Evolutionary conservation across 2,888 invertebrate genomes (phyloP).

Genomic region (Keiferia lycopersicella): DNA sequence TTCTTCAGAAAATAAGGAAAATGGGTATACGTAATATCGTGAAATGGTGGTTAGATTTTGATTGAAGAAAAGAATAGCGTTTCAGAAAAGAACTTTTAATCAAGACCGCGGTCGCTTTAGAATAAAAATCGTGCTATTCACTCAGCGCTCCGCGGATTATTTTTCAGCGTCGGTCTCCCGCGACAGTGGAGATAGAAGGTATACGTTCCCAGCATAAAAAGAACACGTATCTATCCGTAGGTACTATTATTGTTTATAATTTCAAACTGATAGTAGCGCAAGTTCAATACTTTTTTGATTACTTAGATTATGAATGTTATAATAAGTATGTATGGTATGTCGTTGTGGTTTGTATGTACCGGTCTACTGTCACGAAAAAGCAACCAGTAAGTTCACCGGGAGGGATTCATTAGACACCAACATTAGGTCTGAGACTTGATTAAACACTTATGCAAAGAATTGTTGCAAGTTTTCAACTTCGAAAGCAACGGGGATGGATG

Average conservation of each 20-base stretch:
- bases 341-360: too few species aligned
- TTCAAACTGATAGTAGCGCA: too few species aligned
- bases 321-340: too few species aligned
- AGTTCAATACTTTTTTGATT: too few species aligned
- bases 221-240: not conserved
- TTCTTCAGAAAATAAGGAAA: not conserved
- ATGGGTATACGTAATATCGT: not conserved
- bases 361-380: too few species aligned
- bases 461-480: too few species aligned
- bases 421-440: too few species aligned
- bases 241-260: not conserved
- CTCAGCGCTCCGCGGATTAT: constrained; percentile 8
- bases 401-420: too few species aligned
- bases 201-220: not conserved
- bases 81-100: not conserved
- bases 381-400: too few species aligned
- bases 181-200: not conserved
- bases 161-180: not conserved
- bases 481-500: too few species aligned
- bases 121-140: constrained; percentile 5
- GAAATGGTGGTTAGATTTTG: not conserved
- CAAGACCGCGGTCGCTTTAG: constrained; percentile 4
- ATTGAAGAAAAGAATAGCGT: not conserved
- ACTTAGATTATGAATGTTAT: too few species aligned
- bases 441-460: too few species aligned